A percentile compares a stretch with the other conserved stretches of the same genome.
These are phyloP conservation scores for Corythaixoides concolor DNA, from an alignment of 2,113 vertebrate genomes.

Conservation along the genomic window DNA sequence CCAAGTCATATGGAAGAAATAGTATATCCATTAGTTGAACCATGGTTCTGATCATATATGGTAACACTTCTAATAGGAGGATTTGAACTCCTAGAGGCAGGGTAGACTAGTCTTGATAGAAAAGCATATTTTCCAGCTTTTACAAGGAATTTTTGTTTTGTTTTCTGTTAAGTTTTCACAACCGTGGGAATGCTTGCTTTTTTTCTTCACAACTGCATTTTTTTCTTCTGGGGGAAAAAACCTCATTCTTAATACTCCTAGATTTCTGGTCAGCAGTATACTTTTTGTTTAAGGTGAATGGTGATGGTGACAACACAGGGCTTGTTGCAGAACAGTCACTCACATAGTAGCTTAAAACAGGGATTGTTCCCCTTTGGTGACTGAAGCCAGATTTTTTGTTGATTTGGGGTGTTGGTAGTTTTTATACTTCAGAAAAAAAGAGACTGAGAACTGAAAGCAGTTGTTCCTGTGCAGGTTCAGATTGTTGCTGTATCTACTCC, in stretches of 20 bases:
- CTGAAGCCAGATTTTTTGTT: neutral
- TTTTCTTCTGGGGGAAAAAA: neutral
- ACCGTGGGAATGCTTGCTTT: neutral
- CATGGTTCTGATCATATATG: neutral
- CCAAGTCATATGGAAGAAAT: neutral
- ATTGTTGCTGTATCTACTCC: neutral
- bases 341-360: neutral
- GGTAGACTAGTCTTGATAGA: neutral
- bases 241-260: neutral
- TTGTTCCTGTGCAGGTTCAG: neutral
- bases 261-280: neutral
- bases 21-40: neutral
- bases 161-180: neutral
- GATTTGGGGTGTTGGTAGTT: neutral
- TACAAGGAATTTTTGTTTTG: neutral
- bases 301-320: neutral
- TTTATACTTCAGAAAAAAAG: neutral
- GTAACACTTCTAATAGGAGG: neutral
- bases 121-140: neutral
- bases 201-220: neutral
- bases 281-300: neutral
- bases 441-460: neutral
- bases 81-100: neutral
- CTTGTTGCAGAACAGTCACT: neutral
- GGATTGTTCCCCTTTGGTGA: neutral